These are phyloP conservation scores for Pao palembangensis DNA, from an alignment of 2,113 vertebrate genomes.

Conservation along the genomic window DNA sequence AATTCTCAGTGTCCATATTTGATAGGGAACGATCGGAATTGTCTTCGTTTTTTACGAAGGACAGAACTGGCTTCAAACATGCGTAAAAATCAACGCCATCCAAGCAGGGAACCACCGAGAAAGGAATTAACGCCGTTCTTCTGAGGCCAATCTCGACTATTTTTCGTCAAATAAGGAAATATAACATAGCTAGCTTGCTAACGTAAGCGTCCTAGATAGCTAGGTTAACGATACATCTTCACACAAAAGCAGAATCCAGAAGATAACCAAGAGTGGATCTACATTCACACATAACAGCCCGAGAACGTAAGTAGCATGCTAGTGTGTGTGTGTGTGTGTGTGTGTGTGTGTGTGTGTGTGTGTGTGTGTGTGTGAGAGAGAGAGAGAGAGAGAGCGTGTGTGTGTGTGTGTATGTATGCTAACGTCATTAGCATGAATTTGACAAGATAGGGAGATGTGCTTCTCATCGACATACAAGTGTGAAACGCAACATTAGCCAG, in stretches of 20 bases:
- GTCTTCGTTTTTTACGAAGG: conserved; percentile 52
- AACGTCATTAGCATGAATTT: conserved; percentile 61
- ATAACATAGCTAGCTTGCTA: conserved; percentile 61
- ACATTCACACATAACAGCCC: conserved; percentile 46
- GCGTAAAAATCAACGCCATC: conserved; percentile 74
- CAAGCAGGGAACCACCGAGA: conserved; percentile 76
- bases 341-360: too few species aligned
- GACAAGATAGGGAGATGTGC: conserved; percentile 38
- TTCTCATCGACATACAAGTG: conserved; percentile 36
- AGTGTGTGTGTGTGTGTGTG: too few species aligned
- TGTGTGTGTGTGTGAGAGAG: too few species aligned
- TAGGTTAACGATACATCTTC: conserved; percentile 46
- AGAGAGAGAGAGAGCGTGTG: too few species aligned
- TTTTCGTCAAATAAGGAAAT: conserved; percentile 67
- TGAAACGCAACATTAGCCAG: conserved; percentile 38
- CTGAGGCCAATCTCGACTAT: conserved; percentile 73
- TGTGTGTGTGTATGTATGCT: conserved; percentile 11
- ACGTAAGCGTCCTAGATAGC: conserved; percentile 54
- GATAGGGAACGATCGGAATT: conserved; percentile 49
- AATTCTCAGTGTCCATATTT: conserved; percentile 55
- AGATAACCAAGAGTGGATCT: conserved; percentile 58
- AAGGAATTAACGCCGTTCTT: conserved; percentile 77
- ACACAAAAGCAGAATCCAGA: conserved; percentile 32
- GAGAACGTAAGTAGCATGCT: conserved; percentile 71
- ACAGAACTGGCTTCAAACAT: conserved; percentile 74